Percentiles rank a stretch among this genome's conserved stretches.
phyloP scores from a whole-genome alignment of 37 sponge, comb jelly and placozoan species.

The Diacarnus erythraeanus region DNA sequence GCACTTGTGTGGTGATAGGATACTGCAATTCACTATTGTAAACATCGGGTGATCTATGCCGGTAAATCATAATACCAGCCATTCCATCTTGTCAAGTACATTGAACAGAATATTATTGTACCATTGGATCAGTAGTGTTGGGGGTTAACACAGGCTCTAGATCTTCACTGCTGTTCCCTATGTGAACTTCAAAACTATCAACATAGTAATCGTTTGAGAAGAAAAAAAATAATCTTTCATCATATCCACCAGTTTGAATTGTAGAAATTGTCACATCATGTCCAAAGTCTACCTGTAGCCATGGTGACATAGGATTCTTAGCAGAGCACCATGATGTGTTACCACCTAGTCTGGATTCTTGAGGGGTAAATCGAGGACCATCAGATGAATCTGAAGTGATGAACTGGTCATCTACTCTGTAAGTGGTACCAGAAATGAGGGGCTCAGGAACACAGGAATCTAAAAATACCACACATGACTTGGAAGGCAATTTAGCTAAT shows the following conservation, averaged over 20 bases:
- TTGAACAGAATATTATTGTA: background rate
- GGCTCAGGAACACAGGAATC: background rate
- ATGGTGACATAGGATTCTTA: background rate
- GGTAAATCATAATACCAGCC: background rate
- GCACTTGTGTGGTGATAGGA: conserved; percentile 12
- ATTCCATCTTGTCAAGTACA: background rate
- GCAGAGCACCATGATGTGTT: background rate
- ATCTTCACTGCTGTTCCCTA: background rate
- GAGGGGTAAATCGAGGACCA: background rate
- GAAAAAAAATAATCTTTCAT: no score
- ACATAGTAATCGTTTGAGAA: background rate
- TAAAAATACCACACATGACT: no score
- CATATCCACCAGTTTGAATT: conserved; percentile 12
- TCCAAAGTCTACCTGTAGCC: conserved; percentile 1
- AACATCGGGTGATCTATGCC: background rate
- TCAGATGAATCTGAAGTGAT: background rate
- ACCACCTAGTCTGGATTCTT: background rate
- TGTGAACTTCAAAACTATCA: background rate
- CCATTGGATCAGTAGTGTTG: background rate
- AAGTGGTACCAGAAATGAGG: background rate
- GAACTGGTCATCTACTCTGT: background rate
- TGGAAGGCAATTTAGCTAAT: no score
- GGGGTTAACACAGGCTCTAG: background rate
- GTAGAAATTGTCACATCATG: background rate
- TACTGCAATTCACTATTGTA: background rate